Percentiles rank a stretch among this genome's conserved stretches.
phyloP scores from a whole-genome alignment of 2,888 invertebrate species.

The Carpatolechia fugitivella region DNA sequence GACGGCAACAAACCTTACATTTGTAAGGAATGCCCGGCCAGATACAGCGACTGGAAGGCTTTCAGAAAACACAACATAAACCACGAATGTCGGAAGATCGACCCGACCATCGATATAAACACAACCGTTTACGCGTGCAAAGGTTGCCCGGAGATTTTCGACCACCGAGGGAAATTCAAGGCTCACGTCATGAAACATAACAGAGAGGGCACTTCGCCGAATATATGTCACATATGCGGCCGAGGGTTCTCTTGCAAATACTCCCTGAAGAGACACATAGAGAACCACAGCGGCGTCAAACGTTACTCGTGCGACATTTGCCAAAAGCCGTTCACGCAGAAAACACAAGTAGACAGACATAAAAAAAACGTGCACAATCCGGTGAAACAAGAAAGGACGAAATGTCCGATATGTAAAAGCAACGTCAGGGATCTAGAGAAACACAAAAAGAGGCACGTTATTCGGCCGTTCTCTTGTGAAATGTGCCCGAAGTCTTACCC shows the following conservation, averaged over 20 bases:
- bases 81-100: background rate
- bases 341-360: background rate
- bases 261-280: conserved; percentile 26
- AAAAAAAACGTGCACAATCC: background rate
- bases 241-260: conserved; percentile 26
- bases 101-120: too few relatives aligned
- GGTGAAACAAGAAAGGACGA: background rate
- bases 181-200: background rate
- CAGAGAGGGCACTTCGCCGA: conserved; percentile 9
- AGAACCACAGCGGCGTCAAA: conserved; percentile 21
- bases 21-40: background rate
- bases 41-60: background rate
- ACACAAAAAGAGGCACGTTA: background rate
- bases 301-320: conserved; percentile 23
- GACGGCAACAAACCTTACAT: conserved; percentile 13
- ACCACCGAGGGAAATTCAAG: background rate
- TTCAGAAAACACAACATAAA: background rate
- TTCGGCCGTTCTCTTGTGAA: background rate
- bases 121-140: background rate
- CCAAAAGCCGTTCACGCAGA: conserved; percentile 14
- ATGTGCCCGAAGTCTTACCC: background rate
- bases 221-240: conserved; percentile 25
- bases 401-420: background rate
- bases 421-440: background rate
- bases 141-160: background rate